Evolutionary conservation across 2,888 invertebrate genomes (phyloP), one percentile per base, ranked within the genome.

Genomic region (Trachelus troglodyta): DNA sequence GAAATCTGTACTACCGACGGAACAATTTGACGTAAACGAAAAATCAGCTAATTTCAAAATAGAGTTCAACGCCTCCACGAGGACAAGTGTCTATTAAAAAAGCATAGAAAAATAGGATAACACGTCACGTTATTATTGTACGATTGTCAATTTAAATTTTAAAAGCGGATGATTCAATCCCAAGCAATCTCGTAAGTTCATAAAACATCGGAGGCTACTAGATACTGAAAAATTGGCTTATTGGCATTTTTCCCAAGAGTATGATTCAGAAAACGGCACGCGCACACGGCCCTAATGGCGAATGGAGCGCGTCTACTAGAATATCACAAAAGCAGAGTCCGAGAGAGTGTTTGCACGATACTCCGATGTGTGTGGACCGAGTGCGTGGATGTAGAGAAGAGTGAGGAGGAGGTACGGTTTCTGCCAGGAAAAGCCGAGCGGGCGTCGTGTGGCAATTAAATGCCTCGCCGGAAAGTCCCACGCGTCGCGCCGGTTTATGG

Each of bases 401-500:
- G 23, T 0, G 56, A 56, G 23, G 23, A 56, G 56, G 56, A 56
- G 56, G 56, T 23, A 56, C 23, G 56, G 56, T 56, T 56, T 56
- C 56, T 56, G 56, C 56, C 56, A 56, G 71, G 34, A 71, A 71
- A 71, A 71, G 71, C 71, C 71, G 71, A 33, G 33, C 71, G 33
- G 34, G 34, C 71, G 71, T 56, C 56, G 56, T 71, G 71, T 33
- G 33, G 34, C 71, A 71, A 71, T 71, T 71, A 71, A 71, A 71
- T 71, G 34, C 71, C 34, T 77, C 78, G 75, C 82, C 80, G 78
- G 77, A 79, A 79, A 80, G 81, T 77, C 81, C 83, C 82, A 83
- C 80, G 81, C 79, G 79, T 82, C 81, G 79, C 76, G 80, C 76
- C 40, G 80, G 73, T 75, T 76, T 76, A 78, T 79, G 81, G 81